phyloP scores from a whole-genome alignment of 2,797 vertebrate species.

The Taeniopygia guttata region DNA sequence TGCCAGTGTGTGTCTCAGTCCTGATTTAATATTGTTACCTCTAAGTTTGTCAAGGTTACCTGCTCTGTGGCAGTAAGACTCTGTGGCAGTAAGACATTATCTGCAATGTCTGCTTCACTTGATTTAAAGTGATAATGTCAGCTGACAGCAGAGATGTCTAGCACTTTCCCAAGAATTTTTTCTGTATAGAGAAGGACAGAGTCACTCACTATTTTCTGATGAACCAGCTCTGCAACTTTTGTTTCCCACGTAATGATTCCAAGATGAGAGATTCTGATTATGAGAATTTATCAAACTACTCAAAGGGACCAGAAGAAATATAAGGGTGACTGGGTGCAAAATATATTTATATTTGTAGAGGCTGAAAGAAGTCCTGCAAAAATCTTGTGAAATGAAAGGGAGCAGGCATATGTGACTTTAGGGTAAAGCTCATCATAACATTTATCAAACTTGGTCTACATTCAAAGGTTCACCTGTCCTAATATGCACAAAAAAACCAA shows the following conservation, averaged over 20 bases:
- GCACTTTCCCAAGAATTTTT: rapidly evolving
- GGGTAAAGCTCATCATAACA: rapidly evolving
- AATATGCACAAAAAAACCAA: not conserved
- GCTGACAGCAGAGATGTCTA: not conserved
- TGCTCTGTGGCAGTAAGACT: not conserved
- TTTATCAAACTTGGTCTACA: not conserved
- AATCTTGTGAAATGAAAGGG: not conserved
- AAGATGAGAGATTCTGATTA: not conserved
- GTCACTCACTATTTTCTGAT: not conserved
- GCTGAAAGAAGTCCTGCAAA: not conserved
- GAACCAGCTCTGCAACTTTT: not conserved
- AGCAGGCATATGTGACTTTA: not conserved
- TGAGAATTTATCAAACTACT: not conserved
- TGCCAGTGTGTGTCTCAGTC: not conserved
- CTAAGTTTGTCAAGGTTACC: not conserved
- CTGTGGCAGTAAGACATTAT: not conserved
- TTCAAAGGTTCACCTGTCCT: not conserved
- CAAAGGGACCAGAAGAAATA: not conserved
- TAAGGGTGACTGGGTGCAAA: not conserved
- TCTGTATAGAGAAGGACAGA: not conserved
- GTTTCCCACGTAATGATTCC: not conserved
- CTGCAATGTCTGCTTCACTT: not conserved
- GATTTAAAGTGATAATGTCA: not conserved
- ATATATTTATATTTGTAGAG: not conserved
- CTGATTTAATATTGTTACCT: not conserved